These are phyloP conservation scores for Corvus moneduloides DNA, from an alignment of 2,113 vertebrate genomes.

Conservation along the genomic window DNA sequence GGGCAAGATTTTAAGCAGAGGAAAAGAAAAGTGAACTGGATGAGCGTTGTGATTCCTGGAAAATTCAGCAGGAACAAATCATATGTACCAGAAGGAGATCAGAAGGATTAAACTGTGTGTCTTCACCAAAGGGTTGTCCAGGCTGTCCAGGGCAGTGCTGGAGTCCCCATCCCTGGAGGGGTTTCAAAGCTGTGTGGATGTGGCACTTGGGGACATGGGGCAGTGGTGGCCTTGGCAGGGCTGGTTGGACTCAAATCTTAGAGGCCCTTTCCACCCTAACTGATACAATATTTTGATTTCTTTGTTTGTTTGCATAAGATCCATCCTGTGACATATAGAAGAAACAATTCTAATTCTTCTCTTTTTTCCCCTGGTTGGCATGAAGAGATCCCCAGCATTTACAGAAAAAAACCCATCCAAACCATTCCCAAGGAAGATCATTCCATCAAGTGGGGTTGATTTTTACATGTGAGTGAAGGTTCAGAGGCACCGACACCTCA, in stretches of 20 bases:
- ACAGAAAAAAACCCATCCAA: neutral
- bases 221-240: neutral
- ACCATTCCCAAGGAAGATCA: neutral
- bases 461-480: neutral
- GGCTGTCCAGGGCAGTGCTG: neutral
- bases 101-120: neutral
- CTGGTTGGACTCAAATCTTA: neutral
- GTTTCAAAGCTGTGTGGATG: neutral
- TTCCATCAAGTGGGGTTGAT: neutral
- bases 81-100: neutral
- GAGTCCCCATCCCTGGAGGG: neutral
- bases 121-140: neutral
- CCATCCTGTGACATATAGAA: neutral
- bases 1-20: neutral
- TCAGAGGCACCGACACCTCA: neutral
- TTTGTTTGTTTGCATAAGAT: neutral
- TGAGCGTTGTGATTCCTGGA: neutral
- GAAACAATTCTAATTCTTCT: neutral
- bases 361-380: neutral
- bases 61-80: neutral
- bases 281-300: neutral
- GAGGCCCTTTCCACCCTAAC: rapidly evolving
- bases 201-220: neutral
- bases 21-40: neutral
- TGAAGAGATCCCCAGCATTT: neutral